Evolutionary conservation across 2,888 invertebrate species (phyloP).

Genomic region (Spicauda simplicius): DNA sequence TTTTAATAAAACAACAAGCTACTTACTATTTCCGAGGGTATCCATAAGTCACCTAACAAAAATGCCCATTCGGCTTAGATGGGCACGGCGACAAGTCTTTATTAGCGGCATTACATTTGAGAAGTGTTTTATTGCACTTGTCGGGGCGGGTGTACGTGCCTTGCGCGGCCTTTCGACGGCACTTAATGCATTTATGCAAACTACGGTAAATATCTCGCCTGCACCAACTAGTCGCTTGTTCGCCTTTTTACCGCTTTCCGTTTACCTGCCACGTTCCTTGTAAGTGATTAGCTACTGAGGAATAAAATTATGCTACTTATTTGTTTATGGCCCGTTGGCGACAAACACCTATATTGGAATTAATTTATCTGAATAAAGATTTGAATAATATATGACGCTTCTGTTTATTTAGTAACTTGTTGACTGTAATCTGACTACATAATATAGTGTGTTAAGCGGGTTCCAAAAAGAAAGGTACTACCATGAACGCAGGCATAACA

Average conservation of each 20-base stretch:
- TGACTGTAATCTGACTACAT: too few relatives aligned
- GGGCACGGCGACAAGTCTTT: slow-evolving; percentile 45
- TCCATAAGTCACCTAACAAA: slow-evolving; percentile 1
- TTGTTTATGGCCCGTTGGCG: slow-evolving; percentile 14
- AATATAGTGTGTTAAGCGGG: too few relatives aligned
- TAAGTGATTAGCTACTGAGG: slow-evolving; percentile 32
- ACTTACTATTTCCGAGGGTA: background rate
- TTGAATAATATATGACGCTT: background rate
- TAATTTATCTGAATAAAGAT: background rate
- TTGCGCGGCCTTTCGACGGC: slow-evolving; percentile 51
- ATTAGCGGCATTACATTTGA: slow-evolving; percentile 53
- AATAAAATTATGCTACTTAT: slow-evolving; percentile 39
- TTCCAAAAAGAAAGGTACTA: too few relatives aligned
- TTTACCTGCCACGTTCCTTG: slow-evolving; percentile 29
- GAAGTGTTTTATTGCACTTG: slow-evolving; percentile 59
- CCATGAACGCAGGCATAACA: too few relatives aligned
- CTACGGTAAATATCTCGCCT: slow-evolving; percentile 63
- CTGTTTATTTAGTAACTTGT: too few relatives aligned
- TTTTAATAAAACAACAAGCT: background rate
- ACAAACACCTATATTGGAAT: slow-evolving; percentile 1
- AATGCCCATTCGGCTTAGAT: slow-evolving; percentile 11
- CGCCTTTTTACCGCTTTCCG: slow-evolving; percentile 45
- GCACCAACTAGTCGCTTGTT: slow-evolving; percentile 53
- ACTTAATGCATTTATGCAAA: slow-evolving; percentile 73
- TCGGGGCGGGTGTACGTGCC: slow-evolving; percentile 61